Evolutionary conservation across 2,797 vertebrate species (phyloP), one percentile per base, ranked within the genome.

Genomic region (Falco berigora): DNA sequence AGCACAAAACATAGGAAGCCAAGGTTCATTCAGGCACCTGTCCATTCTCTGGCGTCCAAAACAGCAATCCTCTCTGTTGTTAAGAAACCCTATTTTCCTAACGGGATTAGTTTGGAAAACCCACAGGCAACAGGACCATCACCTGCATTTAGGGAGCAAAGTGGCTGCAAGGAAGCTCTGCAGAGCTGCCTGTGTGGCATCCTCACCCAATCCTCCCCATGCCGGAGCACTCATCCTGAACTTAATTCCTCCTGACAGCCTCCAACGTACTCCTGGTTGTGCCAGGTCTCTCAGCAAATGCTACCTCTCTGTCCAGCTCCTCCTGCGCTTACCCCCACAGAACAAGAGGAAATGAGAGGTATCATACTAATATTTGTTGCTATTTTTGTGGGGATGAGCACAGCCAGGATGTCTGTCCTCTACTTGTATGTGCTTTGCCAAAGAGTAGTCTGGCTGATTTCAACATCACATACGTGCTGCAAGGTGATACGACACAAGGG

Each of bases 331-430:
- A 8, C 12, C 58, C 77, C 38, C 69, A 7, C 58, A 20, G 82
- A 23, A 82, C 2, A 1, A 53, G 59, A 96, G 95, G 96, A 96
- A 97, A 94, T 86, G 58, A 95, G 67, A 94, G 38, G 30, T 67
- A 36, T 10, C 1, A 4, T 25, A 22, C 46, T 86, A 8, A 5
- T 6, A 10, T 32, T 7, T 17, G 47, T 38, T 86, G 47, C 75
- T 94, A 83, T 94, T 94, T 89, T 40, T 46, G 62, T 25, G 55
- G 27, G 66, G 30, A 94, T 68, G 68, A 96, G 73, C 68, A 86
- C 78, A 80, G 52, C 2, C 53, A 64, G 78, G 49, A n/a, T 21
- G 68, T 20, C 74, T 66, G 75, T 42, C 44, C 77, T 36, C 12
- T 55, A 23, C 32, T 22, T 15, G 34, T 38, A 22, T 0, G 6